These are phyloP conservation scores for Heloderma charlesbogerti DNA, from an alignment of 2,113 vertebrate genomes.

Conservation along the genomic window DNA sequence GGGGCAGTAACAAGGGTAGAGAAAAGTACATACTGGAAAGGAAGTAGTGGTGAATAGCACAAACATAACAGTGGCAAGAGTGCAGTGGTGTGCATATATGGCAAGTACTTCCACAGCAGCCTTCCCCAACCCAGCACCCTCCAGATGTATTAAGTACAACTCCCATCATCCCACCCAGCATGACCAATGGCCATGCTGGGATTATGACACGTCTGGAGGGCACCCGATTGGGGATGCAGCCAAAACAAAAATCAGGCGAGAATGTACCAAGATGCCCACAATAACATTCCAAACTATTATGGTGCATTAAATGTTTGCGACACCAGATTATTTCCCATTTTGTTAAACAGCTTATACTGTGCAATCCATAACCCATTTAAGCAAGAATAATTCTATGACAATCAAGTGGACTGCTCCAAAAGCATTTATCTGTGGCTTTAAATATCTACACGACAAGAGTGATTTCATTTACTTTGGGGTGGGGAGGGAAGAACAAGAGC, in stretches of 20 bases:
- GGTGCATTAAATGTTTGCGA: background rate
- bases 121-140: background rate
- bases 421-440: background rate
- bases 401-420: background rate
- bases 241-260: background rate
- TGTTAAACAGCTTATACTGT: background rate
- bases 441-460: background rate
- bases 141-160: background rate
- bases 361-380: background rate
- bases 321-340: background rate
- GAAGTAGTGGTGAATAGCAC: background rate
- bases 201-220: background rate
- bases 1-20: background rate
- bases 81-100: background rate
- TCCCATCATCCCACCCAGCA: background rate
- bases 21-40: background rate
- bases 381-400: background rate
- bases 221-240: no score
- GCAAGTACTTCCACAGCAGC: background rate
- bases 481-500: background rate
- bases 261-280: background rate
- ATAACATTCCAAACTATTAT: background rate
- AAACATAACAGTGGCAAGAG: background rate
- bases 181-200: background rate
- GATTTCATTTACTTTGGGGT: background rate